Base-by-base conservation (phyloP, 1,140 invertebrate species). In the Penaeus indicus region DNA sequence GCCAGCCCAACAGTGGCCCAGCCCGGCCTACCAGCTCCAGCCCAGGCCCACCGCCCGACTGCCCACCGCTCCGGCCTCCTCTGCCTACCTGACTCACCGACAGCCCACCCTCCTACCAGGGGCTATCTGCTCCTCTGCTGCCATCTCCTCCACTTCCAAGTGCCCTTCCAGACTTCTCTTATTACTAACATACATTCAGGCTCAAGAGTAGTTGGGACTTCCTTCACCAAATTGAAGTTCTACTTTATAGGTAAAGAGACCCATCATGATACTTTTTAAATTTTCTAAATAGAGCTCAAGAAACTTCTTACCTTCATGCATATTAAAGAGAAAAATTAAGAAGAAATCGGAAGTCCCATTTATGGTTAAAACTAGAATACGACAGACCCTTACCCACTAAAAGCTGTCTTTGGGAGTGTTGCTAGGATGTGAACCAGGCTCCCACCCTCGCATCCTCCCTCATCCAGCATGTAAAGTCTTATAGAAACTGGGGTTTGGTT, bases 1-100 rank as follows among this genome's bases (percentile, higher is more conserved):
- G 89, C 85, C 89, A 85, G 89, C 89, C 87, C 87, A 89, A 64
- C 82, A 84, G 82, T 54, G 82, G 82, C 82, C 82, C 82, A 84
- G 81, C 77, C 77, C 77, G 77, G 77, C 77, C 77, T 54, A 85
- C 85, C 54, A 54, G 54, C 54, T 54, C 38, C 77, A 63, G 85
- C 85, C 88, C 88, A 89, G 88, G 82, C 88, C 84, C 84, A 75
- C 84, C 84, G 77, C 77, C 67, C 84, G 75, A 62, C 54, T 62
- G 64, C 77, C 80, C 63, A 69, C 79, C 42, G 27, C 63, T 64
- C 78, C 77, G 62, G 64, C 60, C 78, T 77, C 67, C 82, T 72
- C 89, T 85, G 85, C 89, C 85, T 88, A 90, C 89, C 85, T 87
- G 62, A 84, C 88, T 89, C 88, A 89, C 88, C 88, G 62, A 61